Conservation (phyloP, 2,797 vertebrate genomes). For the Salmo trutta region DNA sequence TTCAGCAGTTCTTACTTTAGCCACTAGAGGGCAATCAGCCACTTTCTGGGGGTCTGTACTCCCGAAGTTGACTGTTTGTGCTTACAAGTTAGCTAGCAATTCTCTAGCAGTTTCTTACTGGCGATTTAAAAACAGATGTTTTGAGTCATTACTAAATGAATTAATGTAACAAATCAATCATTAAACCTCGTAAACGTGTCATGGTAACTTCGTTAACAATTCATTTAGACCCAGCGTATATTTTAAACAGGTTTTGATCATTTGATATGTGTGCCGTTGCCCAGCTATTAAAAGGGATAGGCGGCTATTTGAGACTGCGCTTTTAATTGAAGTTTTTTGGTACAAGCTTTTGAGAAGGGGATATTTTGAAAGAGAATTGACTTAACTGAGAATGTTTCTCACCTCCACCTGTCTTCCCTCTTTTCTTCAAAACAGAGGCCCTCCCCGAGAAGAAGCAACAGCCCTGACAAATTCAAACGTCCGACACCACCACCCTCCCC, state of each 20-base stretch:
- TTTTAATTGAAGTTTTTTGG: no score
- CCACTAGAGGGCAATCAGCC: no score
- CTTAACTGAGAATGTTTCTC: neutral
- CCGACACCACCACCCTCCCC: constrained; percentile 98
- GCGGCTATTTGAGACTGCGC: no score
- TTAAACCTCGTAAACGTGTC: neutral
- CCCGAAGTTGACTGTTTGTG: no score
- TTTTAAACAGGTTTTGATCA: neutral
- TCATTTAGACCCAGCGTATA: neutral
- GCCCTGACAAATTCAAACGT: constrained; percentile 99
- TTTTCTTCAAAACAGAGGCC: constrained; percentile 83
- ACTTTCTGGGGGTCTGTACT: no score
- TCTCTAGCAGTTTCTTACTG: neutral
- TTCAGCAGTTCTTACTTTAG: no score
- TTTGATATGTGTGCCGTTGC: neutral
- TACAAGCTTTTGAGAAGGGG: neutral
- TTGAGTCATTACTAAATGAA: no score
- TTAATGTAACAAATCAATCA: no score
- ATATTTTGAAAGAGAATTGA: neutral
- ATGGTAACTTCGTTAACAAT: neutral
- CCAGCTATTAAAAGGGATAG: no score
- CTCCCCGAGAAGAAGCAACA: constrained; percentile 97
- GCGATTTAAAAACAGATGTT: neutral
- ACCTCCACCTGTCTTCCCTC: constrained; percentile 2
- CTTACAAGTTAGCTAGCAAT: neutral